Base-by-base conservation (phyloP, 2,888 invertebrate species). In the Diarsia rubi region DNA sequence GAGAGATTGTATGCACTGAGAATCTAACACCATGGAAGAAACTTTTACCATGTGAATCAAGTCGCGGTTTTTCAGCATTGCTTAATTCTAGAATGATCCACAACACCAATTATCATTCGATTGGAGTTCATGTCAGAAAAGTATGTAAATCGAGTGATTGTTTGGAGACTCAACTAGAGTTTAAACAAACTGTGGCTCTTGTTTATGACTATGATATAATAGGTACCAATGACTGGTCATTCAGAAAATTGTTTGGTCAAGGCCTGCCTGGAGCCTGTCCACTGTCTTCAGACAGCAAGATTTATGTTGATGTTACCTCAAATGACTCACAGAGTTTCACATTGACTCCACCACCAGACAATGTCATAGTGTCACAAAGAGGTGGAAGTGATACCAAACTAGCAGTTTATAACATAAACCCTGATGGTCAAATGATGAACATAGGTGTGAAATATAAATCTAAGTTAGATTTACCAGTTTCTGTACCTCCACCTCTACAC, bases 11-110 rank as follows among this genome's bases (percentile, higher is more conserved):
- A 6, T 99, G 99, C 92, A 99, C 99, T 0, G 99, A 99, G 96
- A 99, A 99, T 96, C 96, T 99, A 88, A 99, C 99, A 21, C 99
- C 99, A 0, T 99, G 99, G 98, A 99, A 99, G 90, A 99, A 99
- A 92, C 96, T 99, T 8, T 94, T 99, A 64, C 99, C 99, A 0
- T 99, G 99, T 95, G 98, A 98, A 93, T 98, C 98, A n/a, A 98
- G 97, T 92, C 97, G 97, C 90, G 99, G 99, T 3, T 97, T 99
- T 86, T 98, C 98, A 24, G 98, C 98, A 0, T 94, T 99, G 69
- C 97, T 99, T 8, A 99, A 99, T 93, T 98, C 99, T 0, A 98
- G 98, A 71, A 98, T 98, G 92, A 98, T 99, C 73, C 99, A 99
- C 92, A 99, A 99, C 91, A 98, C 99, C 3, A 98, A 98, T 90